These are phyloP conservation scores for Epinephelus fuscoguttatus DNA, from an alignment of 2,113 vertebrate genomes.

Conservation along the genomic window DNA sequence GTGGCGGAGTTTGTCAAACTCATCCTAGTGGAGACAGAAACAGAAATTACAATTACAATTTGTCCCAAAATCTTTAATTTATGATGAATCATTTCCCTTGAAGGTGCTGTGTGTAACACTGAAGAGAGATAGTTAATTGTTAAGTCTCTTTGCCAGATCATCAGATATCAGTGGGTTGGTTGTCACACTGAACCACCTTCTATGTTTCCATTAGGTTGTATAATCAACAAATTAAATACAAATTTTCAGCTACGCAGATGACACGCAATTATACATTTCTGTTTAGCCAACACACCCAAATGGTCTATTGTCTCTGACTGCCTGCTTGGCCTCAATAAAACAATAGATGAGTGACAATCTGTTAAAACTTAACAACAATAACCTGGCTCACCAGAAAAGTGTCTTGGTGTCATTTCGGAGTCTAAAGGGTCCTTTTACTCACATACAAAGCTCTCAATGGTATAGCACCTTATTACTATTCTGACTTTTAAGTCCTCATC, in stretches of 20 bases:
- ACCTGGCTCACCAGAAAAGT: neutral
- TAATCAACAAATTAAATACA: neutral
- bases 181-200: too few species aligned
- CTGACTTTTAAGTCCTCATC: neutral
- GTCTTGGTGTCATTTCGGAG: neutral
- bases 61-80: neutral
- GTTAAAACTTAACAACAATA: neutral
- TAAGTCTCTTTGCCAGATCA: too few species aligned
- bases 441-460: too few species aligned
- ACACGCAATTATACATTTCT: neutral
- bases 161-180: too few species aligned
- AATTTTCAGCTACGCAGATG: neutral
- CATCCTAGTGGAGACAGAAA: slow-evolving; percentile 82
- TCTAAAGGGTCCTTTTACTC: neutral
- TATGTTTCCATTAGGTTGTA: neutral
- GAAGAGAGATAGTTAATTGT: too few species aligned
- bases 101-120: too few species aligned
- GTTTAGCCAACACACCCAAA: neutral
- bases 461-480: too few species aligned
- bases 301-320: neutral
- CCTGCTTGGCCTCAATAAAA: neutral
- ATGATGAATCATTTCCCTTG: neutral
- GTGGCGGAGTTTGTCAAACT: slow-evolving; percentile 89
- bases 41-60: slow-evolving; percentile 1
- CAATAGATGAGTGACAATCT: neutral